These are phyloP conservation scores for Ibycter americanus DNA, from an alignment of 2,797 vertebrate species.

Conservation along the genomic window DNA sequence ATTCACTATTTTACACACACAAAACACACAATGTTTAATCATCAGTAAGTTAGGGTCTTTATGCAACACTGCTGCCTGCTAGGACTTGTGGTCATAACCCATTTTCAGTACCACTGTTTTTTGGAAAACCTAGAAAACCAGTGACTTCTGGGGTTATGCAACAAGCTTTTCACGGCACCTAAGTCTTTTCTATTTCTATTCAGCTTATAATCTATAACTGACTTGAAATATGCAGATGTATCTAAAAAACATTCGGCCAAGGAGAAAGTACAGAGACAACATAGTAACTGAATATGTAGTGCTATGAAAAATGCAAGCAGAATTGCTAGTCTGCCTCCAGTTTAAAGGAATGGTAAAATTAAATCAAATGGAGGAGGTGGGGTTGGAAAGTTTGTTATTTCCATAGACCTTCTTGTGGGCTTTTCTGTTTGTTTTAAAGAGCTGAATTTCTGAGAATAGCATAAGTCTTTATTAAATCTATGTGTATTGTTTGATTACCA, in stretches of 20 bases:
- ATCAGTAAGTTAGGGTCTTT: neutral
- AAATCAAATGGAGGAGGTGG: neutral
- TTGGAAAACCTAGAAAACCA: neutral
- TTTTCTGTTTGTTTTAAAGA: neutral
- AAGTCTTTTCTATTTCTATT: neutral
- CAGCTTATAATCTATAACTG: neutral
- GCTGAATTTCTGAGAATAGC: neutral
- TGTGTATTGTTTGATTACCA: neutral
- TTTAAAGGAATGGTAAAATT: neutral
- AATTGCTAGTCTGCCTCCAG: neutral
- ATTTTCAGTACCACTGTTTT: neutral
- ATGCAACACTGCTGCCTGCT: neutral
- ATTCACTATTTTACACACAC: conserved; percentile 75
- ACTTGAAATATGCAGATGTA: neutral
- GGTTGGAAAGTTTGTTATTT: neutral
- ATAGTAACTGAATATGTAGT: neutral
- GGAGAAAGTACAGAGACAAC: neutral
- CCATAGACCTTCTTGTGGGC: neutral
- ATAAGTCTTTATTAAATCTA: neutral
- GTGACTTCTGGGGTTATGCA: neutral
- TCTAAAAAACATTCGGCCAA: neutral
- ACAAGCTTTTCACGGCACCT: neutral
- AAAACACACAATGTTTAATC: neutral
- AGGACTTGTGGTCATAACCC: neutral
- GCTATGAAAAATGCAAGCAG: neutral